Base-by-base conservation (phyloP, 2,888 invertebrate species). In the Lasioglossum villosulum region DNA sequence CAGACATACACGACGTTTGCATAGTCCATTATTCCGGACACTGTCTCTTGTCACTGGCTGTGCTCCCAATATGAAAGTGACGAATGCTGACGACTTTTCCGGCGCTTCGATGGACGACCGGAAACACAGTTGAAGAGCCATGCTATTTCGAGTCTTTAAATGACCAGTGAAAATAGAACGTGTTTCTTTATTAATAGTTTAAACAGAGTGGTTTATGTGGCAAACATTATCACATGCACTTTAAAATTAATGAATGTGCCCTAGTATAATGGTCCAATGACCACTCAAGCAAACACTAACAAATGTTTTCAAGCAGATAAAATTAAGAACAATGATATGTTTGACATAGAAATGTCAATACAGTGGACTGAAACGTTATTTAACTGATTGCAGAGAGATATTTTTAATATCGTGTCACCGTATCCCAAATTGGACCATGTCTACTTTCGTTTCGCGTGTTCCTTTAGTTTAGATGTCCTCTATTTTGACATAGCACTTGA, bases 11-110 rank as follows among this genome's bases (percentile, higher is more conserved):
- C 78, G 78, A 48, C 63, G 70, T 71, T 76, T 77, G 84, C 82
- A 77, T 63, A 76, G 71, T 82, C 76, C 83, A 83, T 89, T 86
- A 86, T 71, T 85, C 74, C 66, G 70, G 23, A 34, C 52, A 39
- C 70, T n/a, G 77, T 70, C 52, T 52, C 68, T 52, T 70, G 68
- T 77, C 77, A 77, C 70, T 6, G 70, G 34, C 34, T 19, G 8
- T 5, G 34, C 27, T 12, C 77, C 52, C 27, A 37, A 52, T n/a
- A 48, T 27, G 48, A 52, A 52, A 37, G 48, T 52, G 52, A 77
- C 52, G 39, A 52, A 56, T 39, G 48, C 52, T 23, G 77, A 34
- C n/a, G 52, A 77, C 37, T 56, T 70, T 77, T 37, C 19, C 39
- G 39, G 14, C 0, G 4, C 5, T 2, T n/a, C 12, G 70, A 39